A percentile compares a stretch with the other conserved stretches of the same genome.
Evolutionary conservation across 2,113 vertebrate species (phyloP).

Genomic region (Xiphophorus hellerii): DNA sequence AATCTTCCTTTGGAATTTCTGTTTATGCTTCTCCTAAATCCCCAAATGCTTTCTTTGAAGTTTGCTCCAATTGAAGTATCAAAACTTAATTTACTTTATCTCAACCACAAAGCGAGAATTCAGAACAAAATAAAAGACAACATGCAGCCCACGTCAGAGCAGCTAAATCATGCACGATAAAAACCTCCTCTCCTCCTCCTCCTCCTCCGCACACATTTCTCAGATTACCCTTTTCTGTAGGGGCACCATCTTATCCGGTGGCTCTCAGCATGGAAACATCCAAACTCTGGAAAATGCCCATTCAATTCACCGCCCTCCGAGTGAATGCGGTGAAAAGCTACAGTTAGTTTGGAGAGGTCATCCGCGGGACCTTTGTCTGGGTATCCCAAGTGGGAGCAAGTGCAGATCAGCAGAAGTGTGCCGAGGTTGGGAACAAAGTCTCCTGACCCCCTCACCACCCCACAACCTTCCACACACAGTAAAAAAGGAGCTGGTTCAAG

Average conservation of each 20-base stretch:
- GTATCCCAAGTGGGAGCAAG: slow-evolving; percentile 33
- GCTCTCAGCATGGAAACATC: slow-evolving; percentile 48
- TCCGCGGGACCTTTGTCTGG: slow-evolving; percentile 36
- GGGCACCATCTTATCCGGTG: slow-evolving; percentile 70
- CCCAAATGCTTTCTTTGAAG: neutral
- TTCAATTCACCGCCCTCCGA: slow-evolving; percentile 15
- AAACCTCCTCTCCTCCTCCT: slow-evolving; percentile 35
- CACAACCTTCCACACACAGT: slow-evolving; percentile 13
- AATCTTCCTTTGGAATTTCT: neutral
- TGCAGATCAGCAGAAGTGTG: slow-evolving; percentile 13
- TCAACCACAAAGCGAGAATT: neutral
- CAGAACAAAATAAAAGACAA: slow-evolving; percentile 23
- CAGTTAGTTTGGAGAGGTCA: slow-evolving; percentile 17
- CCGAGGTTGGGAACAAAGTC: slow-evolving; percentile 36
- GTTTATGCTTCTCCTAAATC: neutral
- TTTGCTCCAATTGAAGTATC: slow-evolving; percentile 27
- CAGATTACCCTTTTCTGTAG: slow-evolving; percentile 77
- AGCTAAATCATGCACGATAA: slow-evolving; percentile 37
- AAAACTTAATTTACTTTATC: slow-evolving; percentile 31
- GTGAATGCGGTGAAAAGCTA: slow-evolving; percentile 9
- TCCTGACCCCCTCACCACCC: slow-evolving; percentile 15
- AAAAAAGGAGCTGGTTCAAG: slow-evolving; percentile 28
- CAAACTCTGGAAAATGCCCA: slow-evolving; percentile 50
- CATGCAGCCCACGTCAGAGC: slow-evolving; percentile 27
- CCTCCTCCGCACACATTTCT: slow-evolving; percentile 42